phyloP scores from a whole-genome alignment of 2,797 vertebrate genomes.

The Propithecus deckenii region DNA sequence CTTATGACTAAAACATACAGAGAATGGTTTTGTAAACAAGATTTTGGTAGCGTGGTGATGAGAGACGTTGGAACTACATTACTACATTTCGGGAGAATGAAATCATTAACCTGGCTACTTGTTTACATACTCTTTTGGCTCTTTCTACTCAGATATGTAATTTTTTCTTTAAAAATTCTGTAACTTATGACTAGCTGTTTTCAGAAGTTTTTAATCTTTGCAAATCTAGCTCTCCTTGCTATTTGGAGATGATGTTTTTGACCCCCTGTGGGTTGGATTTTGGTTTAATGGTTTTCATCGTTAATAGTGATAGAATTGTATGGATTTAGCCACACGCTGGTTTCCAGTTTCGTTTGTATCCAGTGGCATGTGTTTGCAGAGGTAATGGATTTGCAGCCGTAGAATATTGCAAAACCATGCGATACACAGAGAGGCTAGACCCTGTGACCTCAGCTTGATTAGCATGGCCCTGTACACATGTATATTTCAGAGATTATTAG shows the following conservation, averaged over 20 bases:
- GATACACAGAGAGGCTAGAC: not conserved
- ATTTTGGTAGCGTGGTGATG: not conserved
- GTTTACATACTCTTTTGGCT: not conserved
- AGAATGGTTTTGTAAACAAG: conserved; percentile 6
- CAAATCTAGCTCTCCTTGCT: not conserved
- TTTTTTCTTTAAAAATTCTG: not conserved
- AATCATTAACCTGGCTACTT: not conserved
- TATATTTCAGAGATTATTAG: conserved; percentile 44
- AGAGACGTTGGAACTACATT: not conserved
- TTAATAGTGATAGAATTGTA: conserved; percentile 63
- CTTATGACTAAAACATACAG: not conserved
- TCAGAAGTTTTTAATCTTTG: conserved; percentile 42
- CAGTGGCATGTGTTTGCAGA: conserved; percentile 57
- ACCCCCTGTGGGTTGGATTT: not conserved
- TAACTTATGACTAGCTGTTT: not conserved
- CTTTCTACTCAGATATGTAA: not conserved
- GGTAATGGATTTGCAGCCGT: conserved; percentile 38
- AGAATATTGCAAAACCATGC: not conserved
- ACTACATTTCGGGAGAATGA: not conserved
- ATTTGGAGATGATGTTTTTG: conserved; percentile 32
- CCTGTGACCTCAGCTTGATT: conserved; percentile 43
- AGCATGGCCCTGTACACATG: not conserved
- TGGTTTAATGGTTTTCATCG: conserved; percentile 62
- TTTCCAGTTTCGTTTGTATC: conserved; percentile 62
- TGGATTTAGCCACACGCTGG: conserved; percentile 20